phyloP scores from a whole-genome alignment of 2,888 invertebrate species.

The Antheraea assamensis region DNA sequence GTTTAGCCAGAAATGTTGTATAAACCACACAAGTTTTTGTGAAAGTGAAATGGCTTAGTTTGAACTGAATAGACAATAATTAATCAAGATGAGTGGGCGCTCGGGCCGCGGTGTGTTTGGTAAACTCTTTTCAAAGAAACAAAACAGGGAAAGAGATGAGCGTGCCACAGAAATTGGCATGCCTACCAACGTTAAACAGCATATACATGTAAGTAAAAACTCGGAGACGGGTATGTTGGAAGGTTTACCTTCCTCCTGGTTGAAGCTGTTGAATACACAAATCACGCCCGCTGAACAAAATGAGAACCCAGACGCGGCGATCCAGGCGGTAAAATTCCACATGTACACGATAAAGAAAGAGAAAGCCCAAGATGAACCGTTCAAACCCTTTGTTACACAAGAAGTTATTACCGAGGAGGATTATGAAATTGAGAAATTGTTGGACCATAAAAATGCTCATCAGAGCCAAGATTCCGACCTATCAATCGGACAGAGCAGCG shows the following conservation, averaged over 20 bases:
- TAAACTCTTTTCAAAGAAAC: slow-evolving; percentile 76
- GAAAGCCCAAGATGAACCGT: slow-evolving; percentile 86
- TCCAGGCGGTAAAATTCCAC: slow-evolving; percentile 95
- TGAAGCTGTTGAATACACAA: slow-evolving; percentile 89
- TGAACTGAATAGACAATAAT: slow-evolving; percentile 28
- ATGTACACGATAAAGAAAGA: slow-evolving; percentile 94
- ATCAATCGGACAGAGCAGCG: slow-evolving; percentile 78
- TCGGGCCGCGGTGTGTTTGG: slow-evolving; percentile 76
- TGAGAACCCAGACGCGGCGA: slow-evolving; percentile 94
- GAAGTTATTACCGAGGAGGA: slow-evolving; percentile 91
- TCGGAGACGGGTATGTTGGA: slow-evolving; percentile 91
- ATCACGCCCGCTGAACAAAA: slow-evolving; percentile 93
- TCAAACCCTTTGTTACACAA: slow-evolving; percentile 91
- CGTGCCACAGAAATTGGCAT: slow-evolving; percentile 87
- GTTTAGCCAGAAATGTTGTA: slow-evolving; percentile 57
- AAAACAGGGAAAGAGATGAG: slow-evolving; percentile 68
- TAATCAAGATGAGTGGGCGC: slow-evolving; percentile 75
- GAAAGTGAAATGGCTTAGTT: slow-evolving; percentile 63
- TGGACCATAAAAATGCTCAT: slow-evolving; percentile 87
- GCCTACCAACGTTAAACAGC: slow-evolving; percentile 92
- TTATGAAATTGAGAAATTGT: slow-evolving; percentile 89
- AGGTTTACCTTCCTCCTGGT: slow-evolving; percentile 93
- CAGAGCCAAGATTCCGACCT: slow-evolving; percentile 84
- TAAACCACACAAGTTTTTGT: slow-evolving; percentile 35
- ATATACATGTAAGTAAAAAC: slow-evolving; percentile 94